Percentiles rank a stretch among this genome's conserved stretches.
Conservation (phyloP, 2,797 vertebrate species). For the Macropodus opercularis region DNA sequence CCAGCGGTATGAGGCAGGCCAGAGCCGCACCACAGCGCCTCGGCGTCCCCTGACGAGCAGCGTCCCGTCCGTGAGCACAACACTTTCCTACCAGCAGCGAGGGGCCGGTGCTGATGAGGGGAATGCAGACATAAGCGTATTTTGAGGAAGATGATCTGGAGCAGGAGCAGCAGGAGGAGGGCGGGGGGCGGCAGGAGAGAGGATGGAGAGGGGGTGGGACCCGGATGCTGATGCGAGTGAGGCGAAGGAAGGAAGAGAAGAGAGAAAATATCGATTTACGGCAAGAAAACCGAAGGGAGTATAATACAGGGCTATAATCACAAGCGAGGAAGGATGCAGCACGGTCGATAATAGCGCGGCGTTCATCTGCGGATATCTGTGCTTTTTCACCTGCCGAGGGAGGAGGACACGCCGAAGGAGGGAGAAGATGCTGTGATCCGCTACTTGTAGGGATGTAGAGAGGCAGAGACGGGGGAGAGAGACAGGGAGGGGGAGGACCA, state of each 20-base stretch:
- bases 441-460: slow-evolving; percentile 83
- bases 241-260: slow-evolving; percentile 77
- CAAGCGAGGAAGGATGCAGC: slow-evolving; percentile 33
- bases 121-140: slow-evolving; percentile 63
- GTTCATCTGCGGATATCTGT: slow-evolving; percentile 33
- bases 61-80: slow-evolving; percentile 7
- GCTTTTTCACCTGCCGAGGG: slow-evolving; percentile 73
- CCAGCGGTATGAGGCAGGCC: slow-evolving; percentile 9
- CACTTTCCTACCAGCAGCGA: not conserved
- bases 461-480: slow-evolving; percentile 45
- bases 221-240: slow-evolving; percentile 84
- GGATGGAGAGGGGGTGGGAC: slow-evolving; percentile 77
- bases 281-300: slow-evolving; percentile 71
- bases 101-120: slow-evolving; percentile 53
- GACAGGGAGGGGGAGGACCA: slow-evolving; percentile 59
- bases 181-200: slow-evolving; percentile 33
- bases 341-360: slow-evolving; percentile 18
- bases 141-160: slow-evolving; percentile 44
- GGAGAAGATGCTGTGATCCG: slow-evolving; percentile 86
- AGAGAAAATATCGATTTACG: slow-evolving; percentile 79
- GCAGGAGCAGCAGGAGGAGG: slow-evolving; percentile 8
- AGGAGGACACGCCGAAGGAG: slow-evolving; percentile 85
- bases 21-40: not conserved
- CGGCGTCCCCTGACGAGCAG: not conserved
- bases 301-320: slow-evolving; percentile 55